Percentiles rank a stretch among this genome's conserved stretches.
phyloP scores from a whole-genome alignment of 2,797 vertebrate genomes.

The Lophotriccus pileatus region DNA sequence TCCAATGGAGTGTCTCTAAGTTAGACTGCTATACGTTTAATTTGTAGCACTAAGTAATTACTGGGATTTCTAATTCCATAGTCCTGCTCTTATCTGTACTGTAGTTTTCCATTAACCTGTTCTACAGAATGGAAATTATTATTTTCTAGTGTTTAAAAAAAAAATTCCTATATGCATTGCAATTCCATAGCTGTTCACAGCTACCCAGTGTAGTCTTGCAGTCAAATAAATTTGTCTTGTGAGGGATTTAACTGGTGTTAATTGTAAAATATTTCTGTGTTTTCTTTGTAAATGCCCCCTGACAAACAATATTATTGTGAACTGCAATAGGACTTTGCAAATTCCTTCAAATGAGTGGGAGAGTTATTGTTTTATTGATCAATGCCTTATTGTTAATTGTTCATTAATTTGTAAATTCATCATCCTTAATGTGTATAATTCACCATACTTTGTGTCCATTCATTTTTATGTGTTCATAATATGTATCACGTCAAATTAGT shows the following conservation, averaged over 20 bases:
- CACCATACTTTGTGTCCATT: neutral
- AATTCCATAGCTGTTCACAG: neutral
- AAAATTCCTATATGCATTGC: neutral
- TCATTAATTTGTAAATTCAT: neutral
- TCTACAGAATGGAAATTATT: neutral
- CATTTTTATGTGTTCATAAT: neutral
- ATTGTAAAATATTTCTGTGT: neutral
- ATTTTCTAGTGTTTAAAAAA: neutral
- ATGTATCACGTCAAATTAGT: neutral
- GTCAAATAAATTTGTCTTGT: neutral
- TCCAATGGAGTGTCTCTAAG: neutral
- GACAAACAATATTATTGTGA: neutral
- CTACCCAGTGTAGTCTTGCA: neutral
- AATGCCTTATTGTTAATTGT: neutral
- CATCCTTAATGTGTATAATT: neutral
- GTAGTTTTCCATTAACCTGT: neutral
- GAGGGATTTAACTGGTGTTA: neutral
- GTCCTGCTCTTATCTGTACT: neutral
- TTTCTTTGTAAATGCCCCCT: neutral
- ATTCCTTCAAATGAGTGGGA: neutral
- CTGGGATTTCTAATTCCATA: neutral
- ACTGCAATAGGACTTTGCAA: neutral
- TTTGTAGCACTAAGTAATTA: neutral
- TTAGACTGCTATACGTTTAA: neutral
- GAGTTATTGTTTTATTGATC: neutral